A percentile compares a stretch with the other conserved stretches of the same genome.
Conservation (phyloP, 2,113 vertebrate genomes). For the Oreocharis arfaki region DNA sequence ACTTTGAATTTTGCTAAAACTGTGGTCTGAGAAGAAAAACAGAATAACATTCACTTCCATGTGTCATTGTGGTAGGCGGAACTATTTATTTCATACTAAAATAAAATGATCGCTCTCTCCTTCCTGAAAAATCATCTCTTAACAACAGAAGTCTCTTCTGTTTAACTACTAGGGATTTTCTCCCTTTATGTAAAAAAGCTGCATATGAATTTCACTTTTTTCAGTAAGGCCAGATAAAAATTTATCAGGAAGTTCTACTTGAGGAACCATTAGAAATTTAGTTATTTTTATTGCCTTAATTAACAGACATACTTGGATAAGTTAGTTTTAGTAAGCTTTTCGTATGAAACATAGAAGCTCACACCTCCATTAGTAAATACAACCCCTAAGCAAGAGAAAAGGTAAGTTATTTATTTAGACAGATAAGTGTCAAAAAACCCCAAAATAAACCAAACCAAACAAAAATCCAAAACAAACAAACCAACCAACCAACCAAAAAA, state of each 20-base stretch:
- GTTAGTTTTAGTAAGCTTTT: neutral
- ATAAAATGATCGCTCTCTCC: neutral
- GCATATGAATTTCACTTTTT: neutral
- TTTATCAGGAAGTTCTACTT: neutral
- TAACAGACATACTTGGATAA: neutral
- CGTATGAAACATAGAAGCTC: neutral
- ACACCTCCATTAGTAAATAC: neutral
- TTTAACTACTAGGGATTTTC: neutral
- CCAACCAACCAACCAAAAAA: neutral
- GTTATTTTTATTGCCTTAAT: neutral
- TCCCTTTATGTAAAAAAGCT: neutral
- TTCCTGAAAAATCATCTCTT: neutral
- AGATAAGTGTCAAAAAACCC: neutral
- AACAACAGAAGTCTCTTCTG: neutral
- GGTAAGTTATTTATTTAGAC: neutral
- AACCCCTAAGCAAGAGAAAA: neutral
- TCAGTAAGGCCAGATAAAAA: neutral
- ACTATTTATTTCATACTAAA: neutral
- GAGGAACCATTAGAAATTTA: neutral
- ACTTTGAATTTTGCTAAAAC: neutral
- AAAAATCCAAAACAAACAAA: neutral
- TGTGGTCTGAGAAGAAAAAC: neutral
- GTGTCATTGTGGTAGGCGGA: neutral
- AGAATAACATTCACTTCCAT: neutral
- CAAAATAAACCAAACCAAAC: neutral